Conservation (phyloP, 2,888 invertebrate genomes). For the Octonoba sinensis region DNA sequence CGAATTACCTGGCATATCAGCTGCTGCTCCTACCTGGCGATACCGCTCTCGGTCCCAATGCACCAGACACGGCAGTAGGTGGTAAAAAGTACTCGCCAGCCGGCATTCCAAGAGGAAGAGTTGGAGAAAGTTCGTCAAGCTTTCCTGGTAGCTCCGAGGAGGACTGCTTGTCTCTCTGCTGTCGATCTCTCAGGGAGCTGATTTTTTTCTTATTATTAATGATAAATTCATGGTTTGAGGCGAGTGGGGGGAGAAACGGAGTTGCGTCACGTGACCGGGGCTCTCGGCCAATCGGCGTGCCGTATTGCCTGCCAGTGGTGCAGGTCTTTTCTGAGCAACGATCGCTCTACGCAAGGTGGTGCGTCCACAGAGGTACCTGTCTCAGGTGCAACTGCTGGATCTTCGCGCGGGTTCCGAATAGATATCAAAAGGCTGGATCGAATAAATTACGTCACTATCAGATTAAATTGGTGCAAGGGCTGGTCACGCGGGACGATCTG, state of each 20-base stretch:
- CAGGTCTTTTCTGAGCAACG: constrained; percentile 29
- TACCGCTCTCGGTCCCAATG: constrained; percentile 18
- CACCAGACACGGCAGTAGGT: constrained; percentile 15
- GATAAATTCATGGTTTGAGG: constrained; percentile 52
- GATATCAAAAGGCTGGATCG: constrained; percentile 61
- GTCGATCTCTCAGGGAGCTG: constrained; percentile 48
- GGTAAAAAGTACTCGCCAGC: constrained; percentile 13
- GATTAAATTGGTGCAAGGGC: constrained; percentile 61
- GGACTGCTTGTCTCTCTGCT: constrained; percentile 44
- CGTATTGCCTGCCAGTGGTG: constrained; percentile 16
- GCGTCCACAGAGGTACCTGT: constrained; percentile 54
- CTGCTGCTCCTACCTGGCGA: constrained; percentile 56
- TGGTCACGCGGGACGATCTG: constrained; percentile 57
- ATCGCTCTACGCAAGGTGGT: constrained; percentile 40
- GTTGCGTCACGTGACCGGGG: constrained; percentile 49
- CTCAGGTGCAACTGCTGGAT: constrained; percentile 59
- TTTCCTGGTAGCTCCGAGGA: constrained; percentile 21
- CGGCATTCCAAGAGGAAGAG: constrained; percentile 48
- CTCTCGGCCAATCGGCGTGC: constrained; percentile 36
- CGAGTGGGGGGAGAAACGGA: constrained; percentile 37
- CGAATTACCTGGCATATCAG: constrained; percentile 65
- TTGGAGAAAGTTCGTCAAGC: constrained; percentile 35
- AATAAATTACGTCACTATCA: constrained; percentile 63
- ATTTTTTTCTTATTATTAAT: constrained; percentile 49
- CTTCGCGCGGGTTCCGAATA: constrained; percentile 34